Base-by-base conservation (phyloP, 2,888 invertebrate genomes). In the Mythimna pallens region DNA sequence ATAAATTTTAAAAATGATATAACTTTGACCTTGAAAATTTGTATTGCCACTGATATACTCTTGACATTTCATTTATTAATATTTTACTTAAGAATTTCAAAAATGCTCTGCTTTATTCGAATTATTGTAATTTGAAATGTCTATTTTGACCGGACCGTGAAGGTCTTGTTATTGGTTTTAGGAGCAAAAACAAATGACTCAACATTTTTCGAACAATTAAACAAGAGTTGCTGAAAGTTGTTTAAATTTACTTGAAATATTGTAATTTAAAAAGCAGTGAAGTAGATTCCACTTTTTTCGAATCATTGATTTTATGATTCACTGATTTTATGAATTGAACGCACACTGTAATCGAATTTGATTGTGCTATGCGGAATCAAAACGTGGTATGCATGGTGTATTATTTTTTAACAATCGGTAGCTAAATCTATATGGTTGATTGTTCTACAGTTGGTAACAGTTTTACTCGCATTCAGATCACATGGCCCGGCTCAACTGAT, bases 401-500 rank as follows among this genome's bases (percentile, higher is more conserved):
- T 50, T 65, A 9, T 55, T 59, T 69, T 67, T 66, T 6, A 25
- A 25, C 8, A 34, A 55, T 52, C 10, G 36, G 25, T 59, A 22
- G 25, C 14, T n/a, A 59, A 30, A 68, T 55, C 1, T 65, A 36
- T 70, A 67, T 22, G 43, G 58, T 67, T 36, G 54, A 52, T 72
- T 72, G 66, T 73, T 76, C 36, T 43, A 34, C 6, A 76, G 67
- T 72, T 77, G 65, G 73, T 34, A 74, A 74, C 69, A 82, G 52
- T 84, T 85, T 80, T 78, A 78, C 65, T 86, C 81, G 82, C 81
- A 83, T 83, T 78, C 84, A 69, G 86, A 87, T 89, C 85, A 88
- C 88, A 88, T 87, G 82, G 68, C 86, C 81, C 76, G 88, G 88
- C 89, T 91, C 91, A 91, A 93, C 92, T 80, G 88, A 76, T 85